These are phyloP conservation scores for Macropis europaea DNA, from an alignment of 2,888 invertebrate genomes.

Conservation along the genomic window DNA sequence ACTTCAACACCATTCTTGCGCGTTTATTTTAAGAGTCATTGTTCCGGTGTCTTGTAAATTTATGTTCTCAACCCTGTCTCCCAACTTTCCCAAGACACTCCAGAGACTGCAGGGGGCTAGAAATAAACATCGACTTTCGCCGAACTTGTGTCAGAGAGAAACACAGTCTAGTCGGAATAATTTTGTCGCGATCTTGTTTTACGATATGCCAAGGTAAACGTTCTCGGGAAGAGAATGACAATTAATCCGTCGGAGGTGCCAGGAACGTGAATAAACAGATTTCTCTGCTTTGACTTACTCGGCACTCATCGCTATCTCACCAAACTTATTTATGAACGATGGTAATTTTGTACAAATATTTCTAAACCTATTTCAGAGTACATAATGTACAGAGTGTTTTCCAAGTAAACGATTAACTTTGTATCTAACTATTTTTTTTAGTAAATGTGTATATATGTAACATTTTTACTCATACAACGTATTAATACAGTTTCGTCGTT, in stretches of 20 bases:
- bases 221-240: neutral
- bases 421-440: too few species aligned
- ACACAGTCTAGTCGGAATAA: conserved; percentile 12
- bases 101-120: neutral
- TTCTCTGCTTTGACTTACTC: too few species aligned
- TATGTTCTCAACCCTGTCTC: neutral
- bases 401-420: too few species aligned
- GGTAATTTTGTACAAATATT: too few species aligned
- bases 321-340: too few species aligned
- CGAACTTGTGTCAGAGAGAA: neutral
- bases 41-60: neutral
- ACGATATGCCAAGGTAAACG: conserved; percentile 17
- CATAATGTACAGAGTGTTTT: too few species aligned
- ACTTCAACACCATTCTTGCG: neutral
- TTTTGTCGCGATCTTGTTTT: conserved; percentile 3
- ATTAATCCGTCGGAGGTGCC: conserved; percentile 6
- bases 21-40: neutral
- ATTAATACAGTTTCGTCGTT: too few species aligned
- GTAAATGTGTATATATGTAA: too few species aligned
- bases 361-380: too few species aligned
- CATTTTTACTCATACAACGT: too few species aligned
- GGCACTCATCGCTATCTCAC: too few species aligned
- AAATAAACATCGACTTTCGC: conserved; percentile 22
- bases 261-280: conserved; percentile 5
- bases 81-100: neutral